Base-by-base conservation (phyloP, 1,140 invertebrate genomes). In the Camponotus pennsylvanicus region DNA sequence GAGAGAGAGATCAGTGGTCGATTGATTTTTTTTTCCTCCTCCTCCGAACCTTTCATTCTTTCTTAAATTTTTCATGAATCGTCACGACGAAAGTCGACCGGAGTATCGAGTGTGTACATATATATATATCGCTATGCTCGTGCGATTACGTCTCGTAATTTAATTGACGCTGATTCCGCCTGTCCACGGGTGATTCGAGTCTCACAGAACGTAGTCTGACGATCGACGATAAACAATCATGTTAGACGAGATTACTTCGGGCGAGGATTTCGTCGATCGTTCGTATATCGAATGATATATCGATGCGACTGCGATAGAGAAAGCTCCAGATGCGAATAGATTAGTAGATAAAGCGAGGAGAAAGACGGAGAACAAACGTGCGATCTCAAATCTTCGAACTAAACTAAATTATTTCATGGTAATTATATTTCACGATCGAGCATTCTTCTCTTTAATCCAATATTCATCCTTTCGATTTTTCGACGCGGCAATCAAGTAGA, bases 1-100 rank as follows among this genome's bases (percentile, higher is more conserved):
- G 89, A 92, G 92, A 93, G 90, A 94, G 92, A 93, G 90, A 94
- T 91, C 93, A 93, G 93, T 93, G 93, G 93, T 92, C 89, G 89
- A 91, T 86, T 86, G 55, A 86, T 90, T 92, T 78, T 91, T 76
- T 69, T 37, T 89, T 90, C 88, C 67, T 86, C 88, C 63, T 45
- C 3, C 13, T n/a, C 21, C 40, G 18, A 52, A 13, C 9, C 67
- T n/a, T 18, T 2, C 18, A 34, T 82, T 82, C 32, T 83, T 71
- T 83, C 61, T 37, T 66, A 91, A 84, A 61, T 93, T 92, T 90
- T 84, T 89, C 86, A 89, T 82, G 40, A 80, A 71, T 82, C 21
- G 61, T 85, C 63, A 66, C 75, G 21, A 66, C 49, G 82, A 34
- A 66, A 77, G 57, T 77, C 73, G 59, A 66, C 70, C 55, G 57